These are phyloP conservation scores for Dicranocentrus wangi DNA, from an alignment of 2,888 invertebrate genomes.

Conservation along the genomic window DNA sequence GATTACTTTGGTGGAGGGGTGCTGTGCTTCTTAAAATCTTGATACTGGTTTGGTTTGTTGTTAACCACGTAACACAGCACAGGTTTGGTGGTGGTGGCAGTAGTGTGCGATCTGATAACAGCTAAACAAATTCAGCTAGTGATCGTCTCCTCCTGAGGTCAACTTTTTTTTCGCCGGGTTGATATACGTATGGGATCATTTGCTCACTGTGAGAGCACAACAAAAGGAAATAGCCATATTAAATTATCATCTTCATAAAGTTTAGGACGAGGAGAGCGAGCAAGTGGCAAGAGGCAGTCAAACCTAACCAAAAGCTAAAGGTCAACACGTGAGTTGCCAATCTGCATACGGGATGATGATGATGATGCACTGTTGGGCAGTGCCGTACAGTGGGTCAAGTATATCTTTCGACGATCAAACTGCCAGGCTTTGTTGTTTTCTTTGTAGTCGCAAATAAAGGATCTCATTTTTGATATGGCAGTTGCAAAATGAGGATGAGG, in stretches of 20 bases:
- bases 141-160: slow-evolving; percentile 7
- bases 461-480: no score
- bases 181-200: background rate
- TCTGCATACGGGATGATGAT: slow-evolving; percentile 22
- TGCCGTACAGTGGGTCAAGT: slow-evolving; percentile 31
- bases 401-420: no score
- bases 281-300: background rate
- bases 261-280: background rate
- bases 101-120: slow-evolving; percentile 19
- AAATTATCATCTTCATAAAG: background rate
- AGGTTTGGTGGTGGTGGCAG: background rate
- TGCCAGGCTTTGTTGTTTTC: no score
- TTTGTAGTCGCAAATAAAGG: no score
- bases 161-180: background rate
- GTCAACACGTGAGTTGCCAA: slow-evolving; percentile 49
- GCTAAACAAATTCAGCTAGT: slow-evolving; percentile 1
- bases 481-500: no score
- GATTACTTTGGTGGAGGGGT: background rate
- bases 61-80: background rate
- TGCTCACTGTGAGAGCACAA: background rate
- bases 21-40: slow-evolving; percentile 8
- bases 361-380: no score
- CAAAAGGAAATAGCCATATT: background rate
- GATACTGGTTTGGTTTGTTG: background rate
- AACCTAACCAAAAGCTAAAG: slow-evolving; percentile 29